Evolutionary conservation across 2,797 vertebrate genomes (phyloP), one percentile per base, ranked within the genome.

Genomic region (Anguilla anguilla): DNA sequence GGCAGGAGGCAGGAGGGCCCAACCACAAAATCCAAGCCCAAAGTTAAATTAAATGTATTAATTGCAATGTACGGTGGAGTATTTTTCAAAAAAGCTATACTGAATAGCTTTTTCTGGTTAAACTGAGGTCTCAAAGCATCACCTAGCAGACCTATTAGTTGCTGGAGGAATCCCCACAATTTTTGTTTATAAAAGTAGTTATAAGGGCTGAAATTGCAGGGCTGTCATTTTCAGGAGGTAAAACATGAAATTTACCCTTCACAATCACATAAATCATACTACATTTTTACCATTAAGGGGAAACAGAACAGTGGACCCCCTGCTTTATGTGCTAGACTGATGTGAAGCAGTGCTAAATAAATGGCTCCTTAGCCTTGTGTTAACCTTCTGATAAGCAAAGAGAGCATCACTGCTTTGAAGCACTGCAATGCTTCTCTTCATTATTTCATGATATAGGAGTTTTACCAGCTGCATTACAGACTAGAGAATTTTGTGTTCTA

Each of bases 391-490:
- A 82, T 0, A 61, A 22, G 43, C 59, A 84, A 87, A n/a, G 25
- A 74, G 83, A 35, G 1, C 83, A 59, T 79, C 74, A 72, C 85
- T 87, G 84, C 87, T 86, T 79, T 72, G 86, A 84, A 51, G 43
- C 43, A 81, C 85, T 74, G 83, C 88, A 90, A 86, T 86, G 74
- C 53, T 82, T 88, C 88, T 74, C 83, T 89, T 89, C 88, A 43
- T 79, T 90, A 64, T 89, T 90, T 91, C 90, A 67, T 79, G 88
- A 89, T 88, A 90, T 85, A 88, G 91, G 88, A 87, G 77, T 88
- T 91, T 92, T 90, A 92, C 90, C 89, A 88, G 86, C 87, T 87
- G 86, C 69, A 87, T 72, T 89, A 86, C 86, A 87, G 88, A 90
- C 79, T 89, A 84, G 83, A 85, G 82, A 87, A 89, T 91, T 91